Conservation (phyloP, 2,888 invertebrate genomes). For the Periphyllus acericola region DNA sequence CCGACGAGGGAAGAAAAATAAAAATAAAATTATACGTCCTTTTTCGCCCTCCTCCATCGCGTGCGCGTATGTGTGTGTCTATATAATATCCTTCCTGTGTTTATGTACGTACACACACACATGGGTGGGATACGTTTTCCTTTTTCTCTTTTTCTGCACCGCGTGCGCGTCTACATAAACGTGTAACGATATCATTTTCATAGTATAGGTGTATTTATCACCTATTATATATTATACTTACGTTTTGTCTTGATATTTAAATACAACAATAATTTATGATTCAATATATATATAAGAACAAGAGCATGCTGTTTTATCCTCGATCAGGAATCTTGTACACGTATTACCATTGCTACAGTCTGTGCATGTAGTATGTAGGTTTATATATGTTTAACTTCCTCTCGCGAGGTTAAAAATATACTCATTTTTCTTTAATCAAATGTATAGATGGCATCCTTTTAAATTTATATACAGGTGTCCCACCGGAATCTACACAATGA, state of each 20-base stretch:
- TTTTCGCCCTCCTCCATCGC: slow-evolving; percentile 37
- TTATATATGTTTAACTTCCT: too few species aligned
- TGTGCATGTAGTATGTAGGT: too few species aligned
- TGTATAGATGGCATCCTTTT: too few species aligned
- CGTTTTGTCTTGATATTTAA: background rate
- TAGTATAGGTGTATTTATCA: background rate
- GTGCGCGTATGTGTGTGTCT: background rate
- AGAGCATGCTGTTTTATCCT: background rate
- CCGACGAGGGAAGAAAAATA: slow-evolving; percentile 6
- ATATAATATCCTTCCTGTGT: slow-evolving; percentile 22
- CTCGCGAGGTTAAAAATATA: too few species aligned
- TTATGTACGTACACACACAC: background rate
- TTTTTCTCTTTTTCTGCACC: background rate
- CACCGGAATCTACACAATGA: too few species aligned
- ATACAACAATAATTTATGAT: background rate
- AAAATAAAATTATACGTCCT: slow-evolving; percentile 52
- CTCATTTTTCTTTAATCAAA: too few species aligned
- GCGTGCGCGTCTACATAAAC: background rate
- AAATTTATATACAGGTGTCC: too few species aligned
- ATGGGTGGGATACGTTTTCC: background rate
- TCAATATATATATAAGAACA: too few species aligned
- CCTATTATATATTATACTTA: background rate
- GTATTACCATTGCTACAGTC: background rate
- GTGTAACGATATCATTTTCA: slow-evolving; percentile 13
- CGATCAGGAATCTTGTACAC: background rate